These are phyloP conservation scores for Drosophila repleta DNA, from an alignment of 1,140 invertebrate genomes.

Conservation along the genomic window DNA sequence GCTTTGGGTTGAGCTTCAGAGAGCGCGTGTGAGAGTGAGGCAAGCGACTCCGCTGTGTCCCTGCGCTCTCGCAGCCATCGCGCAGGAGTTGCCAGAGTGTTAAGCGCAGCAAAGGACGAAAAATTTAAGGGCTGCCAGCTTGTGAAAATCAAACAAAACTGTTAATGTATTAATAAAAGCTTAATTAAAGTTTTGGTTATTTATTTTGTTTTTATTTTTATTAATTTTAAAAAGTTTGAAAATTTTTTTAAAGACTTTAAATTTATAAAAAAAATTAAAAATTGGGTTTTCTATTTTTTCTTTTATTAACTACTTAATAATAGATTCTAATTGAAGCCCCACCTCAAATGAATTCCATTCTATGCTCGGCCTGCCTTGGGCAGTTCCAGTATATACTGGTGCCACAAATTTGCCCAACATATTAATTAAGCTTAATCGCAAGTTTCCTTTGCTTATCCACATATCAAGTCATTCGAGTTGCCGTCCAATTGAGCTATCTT, in stretches of 20 bases:
- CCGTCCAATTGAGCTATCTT: constrained; percentile 61
- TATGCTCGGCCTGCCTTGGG: background rate
- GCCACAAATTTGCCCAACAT: constrained; percentile 54
- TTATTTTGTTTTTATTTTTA: too few relatives aligned
- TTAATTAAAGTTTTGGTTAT: too few relatives aligned
- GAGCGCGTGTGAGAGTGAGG: background rate
- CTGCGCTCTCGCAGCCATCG: background rate
- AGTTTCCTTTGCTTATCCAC: constrained; percentile 66
- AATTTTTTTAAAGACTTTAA: too few relatives aligned
- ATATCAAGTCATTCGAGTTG: constrained; percentile 36
- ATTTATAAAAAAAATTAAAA: too few relatives aligned
- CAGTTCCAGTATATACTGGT: constrained; percentile 21
- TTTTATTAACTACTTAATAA: background rate
- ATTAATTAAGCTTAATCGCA: constrained; percentile 81
- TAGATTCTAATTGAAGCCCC: too few relatives aligned
- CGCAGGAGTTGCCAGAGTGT: background rate
- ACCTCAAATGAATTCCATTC: background rate
- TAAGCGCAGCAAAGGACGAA: background rate
- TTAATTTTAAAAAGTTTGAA: too few relatives aligned
- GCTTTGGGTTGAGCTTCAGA: constrained; percentile 27
- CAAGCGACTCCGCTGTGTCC: constrained; percentile 2
- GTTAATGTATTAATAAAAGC: too few relatives aligned
- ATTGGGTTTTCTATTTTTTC: too few relatives aligned
- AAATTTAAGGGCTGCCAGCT: background rate
- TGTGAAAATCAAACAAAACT: too few relatives aligned